Evolutionary conservation across 1,140 invertebrate species (phyloP).

Genomic region (Procambarus clarkii): DNA sequence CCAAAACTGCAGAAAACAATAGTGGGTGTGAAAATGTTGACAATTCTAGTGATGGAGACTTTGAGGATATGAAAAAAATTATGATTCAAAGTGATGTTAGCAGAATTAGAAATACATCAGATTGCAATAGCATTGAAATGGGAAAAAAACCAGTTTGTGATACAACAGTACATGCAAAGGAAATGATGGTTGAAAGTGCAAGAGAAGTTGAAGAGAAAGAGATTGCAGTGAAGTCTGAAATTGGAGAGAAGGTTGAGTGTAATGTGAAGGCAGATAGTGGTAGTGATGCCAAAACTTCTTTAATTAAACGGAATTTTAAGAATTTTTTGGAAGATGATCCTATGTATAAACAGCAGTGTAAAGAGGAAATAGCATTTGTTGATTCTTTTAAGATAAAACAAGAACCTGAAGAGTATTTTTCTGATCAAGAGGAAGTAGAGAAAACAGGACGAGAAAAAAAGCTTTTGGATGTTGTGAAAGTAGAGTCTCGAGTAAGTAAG

Average conservation of each 20-base stretch:
- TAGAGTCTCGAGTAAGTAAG: conserved; percentile 37
- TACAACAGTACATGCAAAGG: background rate
- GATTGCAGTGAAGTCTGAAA: background rate
- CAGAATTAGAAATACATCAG: background rate
- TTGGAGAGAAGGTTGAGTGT: background rate
- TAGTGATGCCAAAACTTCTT: background rate
- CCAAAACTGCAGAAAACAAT: background rate
- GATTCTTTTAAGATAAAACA: conserved; percentile 43
- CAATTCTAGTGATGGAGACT: background rate
- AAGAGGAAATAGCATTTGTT: conserved; percentile 13
- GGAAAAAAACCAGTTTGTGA: background rate
- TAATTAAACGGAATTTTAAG: background rate
- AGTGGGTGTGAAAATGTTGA: background rate
- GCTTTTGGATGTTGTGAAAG: background rate
- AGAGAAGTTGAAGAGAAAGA: background rate
- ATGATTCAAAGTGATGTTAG: background rate
- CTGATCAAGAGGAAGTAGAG: conserved; percentile 43
- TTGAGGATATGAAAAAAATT: background rate
- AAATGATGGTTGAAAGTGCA: background rate
- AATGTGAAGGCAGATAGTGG: background rate
- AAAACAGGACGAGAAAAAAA: conserved; percentile 24
- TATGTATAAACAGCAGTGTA: background rate
- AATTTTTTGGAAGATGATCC: background rate
- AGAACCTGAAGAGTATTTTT: conserved; percentile 64
- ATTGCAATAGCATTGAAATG: background rate